phyloP scores from a whole-genome alignment of 2,888 invertebrate species.

The Macrophya annulata region DNA sequence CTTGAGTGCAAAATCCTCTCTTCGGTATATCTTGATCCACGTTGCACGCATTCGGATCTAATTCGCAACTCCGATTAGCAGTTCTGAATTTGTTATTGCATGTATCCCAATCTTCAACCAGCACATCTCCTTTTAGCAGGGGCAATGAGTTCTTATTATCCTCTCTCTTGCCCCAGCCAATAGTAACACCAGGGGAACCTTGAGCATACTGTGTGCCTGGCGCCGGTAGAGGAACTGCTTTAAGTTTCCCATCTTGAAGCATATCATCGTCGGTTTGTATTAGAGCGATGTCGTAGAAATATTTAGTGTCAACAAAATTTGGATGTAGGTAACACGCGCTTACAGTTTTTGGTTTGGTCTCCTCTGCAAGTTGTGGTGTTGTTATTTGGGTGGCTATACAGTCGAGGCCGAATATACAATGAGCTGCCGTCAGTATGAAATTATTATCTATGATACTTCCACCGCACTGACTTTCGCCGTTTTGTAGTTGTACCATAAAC shows the following conservation, averaged over 20 bases:
- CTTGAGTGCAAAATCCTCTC: constrained; percentile 1
- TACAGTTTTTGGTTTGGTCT: background rate
- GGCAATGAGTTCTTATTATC: too few relatives aligned
- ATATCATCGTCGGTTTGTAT: background rate
- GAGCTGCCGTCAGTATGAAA: background rate
- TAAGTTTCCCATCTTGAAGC: background rate
- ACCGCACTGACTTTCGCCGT: background rate
- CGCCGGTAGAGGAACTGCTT: background rate
- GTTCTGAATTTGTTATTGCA: background rate
- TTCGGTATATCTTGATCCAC: background rate
- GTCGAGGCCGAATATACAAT: background rate
- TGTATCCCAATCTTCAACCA: background rate
- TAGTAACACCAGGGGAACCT: background rate
- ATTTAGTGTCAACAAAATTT: background rate
- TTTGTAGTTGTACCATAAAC: background rate
- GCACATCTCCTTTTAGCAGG: background rate
- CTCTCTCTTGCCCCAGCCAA: constrained; percentile 22
- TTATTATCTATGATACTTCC: background rate
- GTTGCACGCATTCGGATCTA: too few relatives aligned
- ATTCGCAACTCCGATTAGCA: too few relatives aligned
- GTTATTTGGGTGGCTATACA: background rate
- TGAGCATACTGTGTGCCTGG: background rate
- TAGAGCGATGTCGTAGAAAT: background rate
- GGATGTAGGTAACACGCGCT: background rate
- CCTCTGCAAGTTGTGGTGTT: too few relatives aligned